Base-by-base conservation (phyloP, 2,113 vertebrate species). In the Lepus europaeus region DNA sequence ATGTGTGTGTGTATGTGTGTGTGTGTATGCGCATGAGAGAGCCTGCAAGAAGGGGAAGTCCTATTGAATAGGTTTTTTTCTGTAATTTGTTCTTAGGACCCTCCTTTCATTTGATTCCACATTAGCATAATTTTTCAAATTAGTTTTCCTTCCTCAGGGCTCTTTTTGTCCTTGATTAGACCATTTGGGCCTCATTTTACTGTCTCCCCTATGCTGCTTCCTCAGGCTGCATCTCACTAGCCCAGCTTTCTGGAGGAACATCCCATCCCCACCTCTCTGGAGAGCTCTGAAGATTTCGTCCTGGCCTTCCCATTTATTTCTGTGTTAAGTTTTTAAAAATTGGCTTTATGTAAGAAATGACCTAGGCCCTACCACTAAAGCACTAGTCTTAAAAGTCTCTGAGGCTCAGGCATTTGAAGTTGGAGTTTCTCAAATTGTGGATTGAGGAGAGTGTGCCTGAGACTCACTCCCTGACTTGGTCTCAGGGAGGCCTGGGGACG, bases 61-160 rank as follows among this genome's bases (percentile, higher is more conserved):
- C 45, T 45, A 45, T 45, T 45, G 45, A 45, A 45, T 45, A 45
- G 45, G 59, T 59, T 45, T 64, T 79, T 74, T 31, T 7, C 12
- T 70, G 10, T 78, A 84, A 73, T 84, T 73, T 84, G 66, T 78
- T 91, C 59, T 83, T 91, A 51, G 72, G 72, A 20, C 14, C 9
- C 19, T 3, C 72, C 29, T 79, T 79, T 61, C 14, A 64, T 76
- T 96, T 76, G 53, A 8, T 76, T 95, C 76, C 64, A 70, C 29
- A 80, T 85, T 70, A 61, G 73, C 79, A 84, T n/a, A 88, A 27
- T 84, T 95, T 88, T 69, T 53, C 36, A 63, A 80, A 45, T n/a
- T 79, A 33, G 0, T 29, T 83, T 90, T 93, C 61, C 59, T 82
- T 87, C 64, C 82, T 68, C 0, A 6, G 63, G 70, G 63, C 70